phyloP scores from a whole-genome alignment of 2,888 invertebrate species.

The Athetis lepigone region DNA sequence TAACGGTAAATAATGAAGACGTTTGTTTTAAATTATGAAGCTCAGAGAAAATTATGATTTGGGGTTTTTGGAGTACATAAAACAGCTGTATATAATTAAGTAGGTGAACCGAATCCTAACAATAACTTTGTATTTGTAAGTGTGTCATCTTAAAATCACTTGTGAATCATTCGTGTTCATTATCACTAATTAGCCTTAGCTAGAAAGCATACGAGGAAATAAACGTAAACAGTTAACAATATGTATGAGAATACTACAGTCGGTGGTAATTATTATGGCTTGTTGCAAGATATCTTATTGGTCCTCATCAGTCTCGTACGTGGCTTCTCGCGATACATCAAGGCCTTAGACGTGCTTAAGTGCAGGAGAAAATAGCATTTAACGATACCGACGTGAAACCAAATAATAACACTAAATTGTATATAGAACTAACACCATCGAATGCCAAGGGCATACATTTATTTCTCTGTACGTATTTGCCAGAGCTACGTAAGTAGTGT shows the following conservation, averaged over 20 bases:
- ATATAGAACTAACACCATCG: slow-evolving; percentile 31
- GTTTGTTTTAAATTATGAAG: background rate
- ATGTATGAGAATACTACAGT: background rate
- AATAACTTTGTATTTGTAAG: background rate
- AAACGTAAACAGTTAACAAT: slow-evolving; percentile 3
- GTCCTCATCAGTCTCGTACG: slow-evolving; percentile 26
- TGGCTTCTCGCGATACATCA: slow-evolving; percentile 14
- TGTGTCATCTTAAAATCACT: background rate
- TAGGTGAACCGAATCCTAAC: background rate
- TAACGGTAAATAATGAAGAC: background rate
- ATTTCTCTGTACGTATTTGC: slow-evolving; percentile 44
- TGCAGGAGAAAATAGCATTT: slow-evolving; percentile 17
- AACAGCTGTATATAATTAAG: background rate
- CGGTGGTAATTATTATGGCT: slow-evolving; percentile 26
- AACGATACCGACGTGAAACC: slow-evolving; percentile 10
- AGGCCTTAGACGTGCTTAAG: slow-evolving; percentile 33
- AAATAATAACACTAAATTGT: background rate
- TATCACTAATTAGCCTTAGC: slow-evolving; percentile 4
- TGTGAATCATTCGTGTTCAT: slow-evolving; percentile 7
- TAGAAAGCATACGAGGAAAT: slow-evolving; percentile 3
- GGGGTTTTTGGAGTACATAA: background rate
- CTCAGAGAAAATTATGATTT: background rate
- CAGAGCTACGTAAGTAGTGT: slow-evolving; percentile 30
- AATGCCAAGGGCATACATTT: slow-evolving; percentile 52
- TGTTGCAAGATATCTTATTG: slow-evolving; percentile 28